phyloP scores from a whole-genome alignment of 2,797 vertebrate species.

The Tarsius wallacei region DNA sequence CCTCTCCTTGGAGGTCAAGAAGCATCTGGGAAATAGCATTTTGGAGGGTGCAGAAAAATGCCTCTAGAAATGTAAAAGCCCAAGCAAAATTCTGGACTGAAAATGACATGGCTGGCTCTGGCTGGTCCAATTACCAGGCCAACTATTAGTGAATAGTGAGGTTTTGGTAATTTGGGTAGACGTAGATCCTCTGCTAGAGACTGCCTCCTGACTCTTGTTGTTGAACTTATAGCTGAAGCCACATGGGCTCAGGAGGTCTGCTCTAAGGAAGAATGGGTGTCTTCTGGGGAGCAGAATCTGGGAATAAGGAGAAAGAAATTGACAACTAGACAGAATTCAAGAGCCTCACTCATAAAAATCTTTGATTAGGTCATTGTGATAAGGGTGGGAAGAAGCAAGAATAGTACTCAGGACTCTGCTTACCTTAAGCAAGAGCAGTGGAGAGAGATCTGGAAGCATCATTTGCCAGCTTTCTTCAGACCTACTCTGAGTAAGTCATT shows the following conservation, averaged over 20 bases:
- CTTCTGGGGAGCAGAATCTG: slow-evolving; percentile 52
- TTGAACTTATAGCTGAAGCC: slow-evolving; percentile 40
- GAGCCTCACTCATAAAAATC: slow-evolving; percentile 34
- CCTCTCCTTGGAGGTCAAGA: slow-evolving; percentile 68
- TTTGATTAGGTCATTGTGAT: slow-evolving; percentile 56
- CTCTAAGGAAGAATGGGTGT: slow-evolving; percentile 17
- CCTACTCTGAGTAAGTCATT: slow-evolving; percentile 74
- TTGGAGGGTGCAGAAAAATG: slow-evolving; percentile 67
- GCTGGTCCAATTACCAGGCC: slow-evolving; percentile 30
- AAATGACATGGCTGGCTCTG: slow-evolving; percentile 11
- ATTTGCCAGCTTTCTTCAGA: slow-evolving; percentile 66
- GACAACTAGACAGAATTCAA: slow-evolving; percentile 60
- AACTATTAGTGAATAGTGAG: slow-evolving; percentile 16
- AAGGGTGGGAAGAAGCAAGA: slow-evolving; percentile 21
- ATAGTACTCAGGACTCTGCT: slow-evolving; percentile 50
- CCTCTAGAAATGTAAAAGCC: slow-evolving; percentile 61
- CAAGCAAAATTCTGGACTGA: slow-evolving; percentile 65
- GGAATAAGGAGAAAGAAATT: slow-evolving; percentile 29
- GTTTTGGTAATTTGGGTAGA: slow-evolving; percentile 35
- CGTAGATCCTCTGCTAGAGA: slow-evolving; percentile 6
- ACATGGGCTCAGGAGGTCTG: slow-evolving; percentile 8
- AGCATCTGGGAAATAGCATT: slow-evolving; percentile 76
- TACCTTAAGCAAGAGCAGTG: slow-evolving; percentile 59
- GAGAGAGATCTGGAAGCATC: slow-evolving; percentile 41
- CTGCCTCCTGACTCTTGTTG: background rate